These are phyloP conservation scores for Troglohyphantes excavatus DNA, from an alignment of 2,888 invertebrate genomes.

Conservation along the genomic window DNA sequence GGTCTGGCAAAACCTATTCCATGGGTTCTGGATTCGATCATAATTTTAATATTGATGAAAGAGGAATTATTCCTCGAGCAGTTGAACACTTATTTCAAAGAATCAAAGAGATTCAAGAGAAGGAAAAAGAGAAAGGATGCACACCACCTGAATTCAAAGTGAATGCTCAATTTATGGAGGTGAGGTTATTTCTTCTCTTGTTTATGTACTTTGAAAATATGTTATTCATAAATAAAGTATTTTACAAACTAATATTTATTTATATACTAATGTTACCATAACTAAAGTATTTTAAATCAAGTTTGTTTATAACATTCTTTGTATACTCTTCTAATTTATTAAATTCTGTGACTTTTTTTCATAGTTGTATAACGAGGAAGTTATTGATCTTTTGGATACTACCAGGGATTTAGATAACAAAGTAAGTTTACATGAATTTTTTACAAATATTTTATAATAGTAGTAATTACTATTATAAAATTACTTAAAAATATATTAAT, in stretches of 20 bases:
- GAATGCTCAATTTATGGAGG: constrained; percentile 94
- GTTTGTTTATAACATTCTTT: too few species aligned
- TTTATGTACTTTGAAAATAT: not conserved
- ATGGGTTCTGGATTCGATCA: constrained; percentile 99
- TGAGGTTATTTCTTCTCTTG: constrained; percentile 13
- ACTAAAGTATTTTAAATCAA: too few species aligned
- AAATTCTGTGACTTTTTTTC: too few species aligned
- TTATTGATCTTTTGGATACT: constrained; percentile 95
- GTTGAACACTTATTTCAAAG: constrained; percentile 95
- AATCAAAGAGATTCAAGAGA: constrained; percentile 86
- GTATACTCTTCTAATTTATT: too few species aligned
- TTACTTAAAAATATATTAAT: too few species aligned
- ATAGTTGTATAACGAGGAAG: constrained; percentile 98
- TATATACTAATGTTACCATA: too few species aligned
- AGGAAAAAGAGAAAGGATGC: constrained; percentile 86
- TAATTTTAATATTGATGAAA: constrained; percentile 83
- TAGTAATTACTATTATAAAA: too few species aligned
- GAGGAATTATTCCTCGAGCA: constrained; percentile 97
- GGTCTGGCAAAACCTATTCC: constrained; percentile 98
- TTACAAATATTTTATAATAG: too few species aligned
- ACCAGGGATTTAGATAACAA: constrained; percentile 83
- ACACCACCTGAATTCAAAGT: constrained; percentile 89
- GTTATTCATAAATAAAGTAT: not conserved
- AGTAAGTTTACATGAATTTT: constrained; percentile 46
- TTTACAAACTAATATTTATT: not conserved